Evolutionary conservation across 2,113 vertebrate genomes (phyloP).

Genomic region (Rhagologus leucostigma): DNA sequence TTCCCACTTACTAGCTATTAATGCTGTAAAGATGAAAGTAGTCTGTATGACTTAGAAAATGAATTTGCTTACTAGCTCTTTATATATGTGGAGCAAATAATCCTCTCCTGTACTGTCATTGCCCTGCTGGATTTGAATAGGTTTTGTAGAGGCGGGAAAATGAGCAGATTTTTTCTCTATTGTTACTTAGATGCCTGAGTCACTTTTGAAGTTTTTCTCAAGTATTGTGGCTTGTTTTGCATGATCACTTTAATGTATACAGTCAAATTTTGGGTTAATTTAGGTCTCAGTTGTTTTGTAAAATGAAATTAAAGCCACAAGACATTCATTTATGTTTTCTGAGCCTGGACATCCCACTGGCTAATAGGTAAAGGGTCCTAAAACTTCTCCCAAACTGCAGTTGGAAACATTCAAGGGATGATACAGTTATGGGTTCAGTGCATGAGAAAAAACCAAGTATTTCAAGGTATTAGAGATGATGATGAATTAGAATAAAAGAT

Average conservation of each 20-base stretch:
- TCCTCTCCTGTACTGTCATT: not conserved
- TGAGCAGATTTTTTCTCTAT: not conserved
- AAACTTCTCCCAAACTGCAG: not conserved
- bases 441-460: not conserved
- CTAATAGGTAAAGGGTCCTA: not conserved
- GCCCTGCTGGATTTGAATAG: not conserved
- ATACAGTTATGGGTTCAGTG: not conserved
- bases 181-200: not conserved
- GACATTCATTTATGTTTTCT: not conserved
- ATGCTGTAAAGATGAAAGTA: not conserved
- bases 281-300: not conserved
- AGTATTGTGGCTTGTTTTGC: not conserved
- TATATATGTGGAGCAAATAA: not conserved
- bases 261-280: not conserved
- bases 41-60: not conserved
- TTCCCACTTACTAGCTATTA: not conserved
- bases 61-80: not conserved
- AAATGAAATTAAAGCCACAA: not conserved
- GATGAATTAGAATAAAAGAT: slow-evolving; percentile 1
- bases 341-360: not conserved
- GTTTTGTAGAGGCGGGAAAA: not conserved
- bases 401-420: not conserved
- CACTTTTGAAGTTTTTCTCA: not conserved
- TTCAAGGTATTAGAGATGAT: not conserved
- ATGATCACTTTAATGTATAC: not conserved